These are phyloP conservation scores for Gopherus flavomarginatus DNA, from an alignment of 2,113 vertebrate species.

Conservation along the genomic window DNA sequence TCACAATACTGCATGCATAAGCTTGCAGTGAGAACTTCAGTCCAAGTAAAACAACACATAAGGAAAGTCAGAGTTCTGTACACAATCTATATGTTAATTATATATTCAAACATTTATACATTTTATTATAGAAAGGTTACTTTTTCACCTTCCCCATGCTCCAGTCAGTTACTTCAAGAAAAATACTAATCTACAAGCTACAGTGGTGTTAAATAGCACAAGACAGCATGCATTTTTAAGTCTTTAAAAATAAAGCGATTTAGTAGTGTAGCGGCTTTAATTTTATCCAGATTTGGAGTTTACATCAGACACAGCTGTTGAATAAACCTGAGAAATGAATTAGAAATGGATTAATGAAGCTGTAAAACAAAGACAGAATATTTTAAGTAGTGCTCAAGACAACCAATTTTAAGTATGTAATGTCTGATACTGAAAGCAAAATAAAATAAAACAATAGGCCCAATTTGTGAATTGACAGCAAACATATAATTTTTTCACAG, in stretches of 20 bases:
- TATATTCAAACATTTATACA: not conserved
- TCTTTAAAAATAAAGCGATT: constrained; percentile 69
- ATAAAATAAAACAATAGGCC: constrained; percentile 57
- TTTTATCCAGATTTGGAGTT: constrained; percentile 72
- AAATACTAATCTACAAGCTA: constrained; percentile 15
- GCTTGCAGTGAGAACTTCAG: not conserved
- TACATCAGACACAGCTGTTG: constrained; percentile 70
- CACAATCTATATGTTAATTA: not conserved
- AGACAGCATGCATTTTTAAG: constrained; percentile 40
- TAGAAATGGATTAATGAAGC: constrained; percentile 75
- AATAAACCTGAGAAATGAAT: constrained; percentile 75
- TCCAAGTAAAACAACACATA: not conserved
- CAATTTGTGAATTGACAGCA: constrained; percentile 62
- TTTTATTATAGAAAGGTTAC: not conserved
- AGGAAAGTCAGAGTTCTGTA: not conserved
- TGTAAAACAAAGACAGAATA: constrained; percentile 67
- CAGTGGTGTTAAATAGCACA: constrained; percentile 24
- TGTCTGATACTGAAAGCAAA: constrained; percentile 51
- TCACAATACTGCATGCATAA: not conserved
- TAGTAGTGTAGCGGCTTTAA: constrained; percentile 59
- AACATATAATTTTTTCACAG: not conserved
- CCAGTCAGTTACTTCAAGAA: not conserved
- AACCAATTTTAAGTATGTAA: constrained; percentile 63
- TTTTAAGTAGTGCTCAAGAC: constrained; percentile 65
- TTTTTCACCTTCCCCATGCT: not conserved